Evolutionary conservation across 1,140 invertebrate species (phyloP), one percentile per base, ranked within the genome.

Genomic region (Conus ventricosus): DNA sequence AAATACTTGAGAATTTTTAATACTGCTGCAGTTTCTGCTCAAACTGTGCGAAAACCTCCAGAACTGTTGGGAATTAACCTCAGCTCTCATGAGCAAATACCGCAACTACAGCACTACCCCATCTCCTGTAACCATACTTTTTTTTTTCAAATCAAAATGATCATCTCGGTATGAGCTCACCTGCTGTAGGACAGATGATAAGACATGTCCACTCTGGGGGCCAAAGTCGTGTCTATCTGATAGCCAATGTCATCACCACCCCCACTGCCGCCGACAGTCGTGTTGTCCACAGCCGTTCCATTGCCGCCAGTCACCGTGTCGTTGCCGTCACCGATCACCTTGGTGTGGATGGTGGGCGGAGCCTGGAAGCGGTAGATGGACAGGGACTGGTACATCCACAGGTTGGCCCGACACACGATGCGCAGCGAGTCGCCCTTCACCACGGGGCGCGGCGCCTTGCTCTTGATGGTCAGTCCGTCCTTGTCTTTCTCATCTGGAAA

Each of bases 391-490:
- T 90, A 92, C 39, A 89, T 88, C 89, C 89, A 90, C 39, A 90
- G 75, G 85, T 84, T 92, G 57, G 89, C 91, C 54, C 88, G 88
- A 67, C 91, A 92, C 17, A 80, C 86, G 4, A 92, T 54, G 23
- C 71, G 71, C 25, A 91, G 71, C n/a, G 55, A 39, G 82, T 92
- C 91, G 53, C 88, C 90, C 80, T 90, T 87, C 17, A 89, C 85
- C 39, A 83, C 39, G 3, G 71, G n/a, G 51, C 76, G 76, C 7
- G 71, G 51, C 3, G 85, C 67, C 75, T 17, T 54, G 85, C 75
- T 54, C 23, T 51, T 20, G 25, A 87, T 78, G 5, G 51, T 87
- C 67, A 87, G 85, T 11, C 6, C 53, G 7, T 57, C 39, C 51
- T 78, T 27, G n/a, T 87, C 39, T 15, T 57, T 27, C 11, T 87